Base-by-base conservation (phyloP, 2,797 vertebrate species). In the Crenuchus spilurus region DNA sequence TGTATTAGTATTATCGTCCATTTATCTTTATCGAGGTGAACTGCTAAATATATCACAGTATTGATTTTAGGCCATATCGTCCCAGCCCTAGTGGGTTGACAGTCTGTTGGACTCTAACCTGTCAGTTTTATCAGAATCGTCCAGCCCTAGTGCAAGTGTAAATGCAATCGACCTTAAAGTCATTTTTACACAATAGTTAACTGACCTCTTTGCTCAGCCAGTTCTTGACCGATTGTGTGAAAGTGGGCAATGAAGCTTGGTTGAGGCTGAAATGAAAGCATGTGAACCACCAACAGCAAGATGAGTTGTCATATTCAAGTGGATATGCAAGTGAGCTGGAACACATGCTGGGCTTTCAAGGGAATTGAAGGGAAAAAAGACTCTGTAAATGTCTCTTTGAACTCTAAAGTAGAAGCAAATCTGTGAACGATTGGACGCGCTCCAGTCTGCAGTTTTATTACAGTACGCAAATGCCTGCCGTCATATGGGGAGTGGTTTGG, bases 401-500 rank as follows among this genome's bases (percentile, higher is more conserved):
- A 37, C 41, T 18, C 22, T 33, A 33, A 48, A 48, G 22, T 52
- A 20, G 54, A 26, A 33, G 39, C 52, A 22, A 7, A 58, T 65
- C 24, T 26, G 44, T 46, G 20, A 31, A 58, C 2, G 1, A 31
- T 54, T 22, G 52, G 39, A 46, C 3, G 35, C 13, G 26, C 24
- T 63, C 39, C 42, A 61, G 55, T 28, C 31, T 61, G 60, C 49
- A 33, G 68, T 33, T 60, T 61, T 35, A 35, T 39, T 48, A 71
- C 69, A 48, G 30, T 48, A 48, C 28, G 4, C 20, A 35, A 71
- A 60, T 58, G 54, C 41, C 51, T 28, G 20, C 37, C 7, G n/a
- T 58, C 39, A 13, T 14, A 65, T 6, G 2, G 39, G 48, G 20
- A 30, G 42, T 49, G 31, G 39, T 49, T 28, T 39, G 51, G 28